A percentile compares a stretch with the other conserved stretches of the same genome.
Conservation (phyloP, 2,113 vertebrate species). For the Symphodus melops region DNA sequence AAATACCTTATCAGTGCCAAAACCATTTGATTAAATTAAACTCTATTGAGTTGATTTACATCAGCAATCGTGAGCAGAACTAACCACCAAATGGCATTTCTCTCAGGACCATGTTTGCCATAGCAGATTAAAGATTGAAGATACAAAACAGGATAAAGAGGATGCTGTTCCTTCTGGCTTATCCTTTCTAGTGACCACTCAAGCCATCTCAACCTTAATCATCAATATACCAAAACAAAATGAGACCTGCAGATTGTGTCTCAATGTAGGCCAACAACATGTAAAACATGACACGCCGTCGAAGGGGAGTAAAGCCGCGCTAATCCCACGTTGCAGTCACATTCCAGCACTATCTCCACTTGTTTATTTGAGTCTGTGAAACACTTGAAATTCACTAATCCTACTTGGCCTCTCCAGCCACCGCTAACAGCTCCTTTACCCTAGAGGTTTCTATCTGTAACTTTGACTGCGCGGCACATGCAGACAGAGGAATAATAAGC, state of each 20-base stretch:
- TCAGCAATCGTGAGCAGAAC: constrained; percentile 38
- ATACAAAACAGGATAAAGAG: constrained; percentile 52
- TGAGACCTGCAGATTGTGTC: constrained; percentile 52
- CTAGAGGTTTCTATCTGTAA: neutral
- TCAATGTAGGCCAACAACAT: constrained; percentile 67
- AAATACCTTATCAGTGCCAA: constrained; percentile 31
- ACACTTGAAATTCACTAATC: constrained; percentile 75
- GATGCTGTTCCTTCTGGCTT: constrained; percentile 9
- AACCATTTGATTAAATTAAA: constrained; percentile 41
- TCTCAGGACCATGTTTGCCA: constrained; percentile 25
- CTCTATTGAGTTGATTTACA: constrained; percentile 48
- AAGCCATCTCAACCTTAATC: constrained; percentile 28
- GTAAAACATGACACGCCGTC: constrained; percentile 39
- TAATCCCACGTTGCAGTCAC: constrained; percentile 71
- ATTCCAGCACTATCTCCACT: constrained; percentile 73
- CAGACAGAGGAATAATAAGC: constrained; percentile 21
- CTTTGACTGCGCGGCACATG: constrained; percentile 10
- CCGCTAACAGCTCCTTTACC: neutral
- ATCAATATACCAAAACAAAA: constrained; percentile 41
- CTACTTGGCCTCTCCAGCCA: constrained; percentile 55
- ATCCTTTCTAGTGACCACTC: constrained; percentile 31
- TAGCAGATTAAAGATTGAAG: neutral
- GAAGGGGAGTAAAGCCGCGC: constrained; percentile 45
- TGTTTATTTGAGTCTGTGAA: constrained; percentile 71
- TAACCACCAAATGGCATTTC: constrained; percentile 36